A percentile compares a stretch with the other conserved stretches of the same genome.
Conservation (phyloP, 1,140 invertebrate species). For the Conus ventricosus region DNA sequence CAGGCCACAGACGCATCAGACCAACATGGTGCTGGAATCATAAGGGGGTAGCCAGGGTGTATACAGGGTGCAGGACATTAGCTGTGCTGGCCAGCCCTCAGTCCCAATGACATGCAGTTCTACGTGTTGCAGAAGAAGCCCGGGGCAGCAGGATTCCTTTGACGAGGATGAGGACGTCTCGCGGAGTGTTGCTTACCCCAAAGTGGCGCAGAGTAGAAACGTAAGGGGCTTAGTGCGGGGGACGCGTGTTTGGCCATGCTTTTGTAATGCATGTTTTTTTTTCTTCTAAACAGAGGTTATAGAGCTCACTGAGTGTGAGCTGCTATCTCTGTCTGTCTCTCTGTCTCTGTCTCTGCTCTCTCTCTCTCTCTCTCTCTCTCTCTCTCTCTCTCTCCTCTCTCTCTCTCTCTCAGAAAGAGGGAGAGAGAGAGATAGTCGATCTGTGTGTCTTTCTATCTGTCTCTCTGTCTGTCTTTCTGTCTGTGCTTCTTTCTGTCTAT, state of each 20-base stretch:
- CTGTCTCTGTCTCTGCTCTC: no score
- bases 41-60: no score
- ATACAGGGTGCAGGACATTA: no score
- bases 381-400: not conserved
- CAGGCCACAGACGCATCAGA: no score
- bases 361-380: not conserved
- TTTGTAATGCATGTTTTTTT: no score
- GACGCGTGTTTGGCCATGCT: no score
- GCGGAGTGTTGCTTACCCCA: not conserved
- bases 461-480: not conserved
- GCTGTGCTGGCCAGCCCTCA: no score
- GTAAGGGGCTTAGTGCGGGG: not conserved
- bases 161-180: not conserved
- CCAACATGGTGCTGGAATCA: no score
- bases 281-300: no score
- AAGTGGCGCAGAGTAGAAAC: constrained; percentile 16
- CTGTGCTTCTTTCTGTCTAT: not conserved
- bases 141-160: not conserved
- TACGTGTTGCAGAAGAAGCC: not conserved
- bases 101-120: not conserved
- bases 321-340: no score
- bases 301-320: not conserved
- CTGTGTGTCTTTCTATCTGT: no score
- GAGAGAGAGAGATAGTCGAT: no score
- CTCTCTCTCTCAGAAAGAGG: not conserved